Evolutionary conservation across 2,888 invertebrate genomes (phyloP), one percentile per base, ranked within the genome.

Genomic region (Tenthredo distinguenda): DNA sequence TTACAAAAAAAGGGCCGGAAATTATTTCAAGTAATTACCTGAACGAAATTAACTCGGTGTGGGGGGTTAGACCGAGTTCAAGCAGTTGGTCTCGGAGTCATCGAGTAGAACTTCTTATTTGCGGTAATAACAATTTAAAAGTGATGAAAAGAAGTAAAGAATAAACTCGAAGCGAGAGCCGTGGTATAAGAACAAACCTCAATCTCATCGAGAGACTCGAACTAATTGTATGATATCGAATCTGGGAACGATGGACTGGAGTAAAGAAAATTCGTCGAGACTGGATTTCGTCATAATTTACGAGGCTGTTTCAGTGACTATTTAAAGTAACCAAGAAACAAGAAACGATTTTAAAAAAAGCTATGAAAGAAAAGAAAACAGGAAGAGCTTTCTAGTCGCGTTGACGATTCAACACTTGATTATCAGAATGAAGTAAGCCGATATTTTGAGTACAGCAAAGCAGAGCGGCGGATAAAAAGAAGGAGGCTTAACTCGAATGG

Each of bases 21-120:
- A 81, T 81, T 81, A 81, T 81, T 81, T 62, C 81, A 37, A 81
- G 81, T 62, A 81, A 81, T 81, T 81, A 81, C 81, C 37, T 58
- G 81, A 81, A 81, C 81, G 81, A 37, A 81, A 62, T 62, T 58
- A 81, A 40, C 58, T 81, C 62, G 37, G 12, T 43, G 7, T 12
- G 40, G 81, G 58, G 37, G 31, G 21, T 37, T 18, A 37, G 62
- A 62, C 15, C 47, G 43, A 31, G 76, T 26, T 21, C 40, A 76
- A 47, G 47, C 34, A 50, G 31, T 50, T 34, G 77, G 76, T 76
- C 55, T 18, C 68, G 34, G 34, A 77, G 55, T 55, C 50, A 62
- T 81, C 81, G 37, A 40, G 81, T 37, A 50, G 21, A 81, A 40
- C 81, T 81, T 81, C 81, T 62, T 62, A 81, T 81, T 81, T 81